A percentile compares a stretch with the other conserved stretches of the same genome.
Evolutionary conservation across 2,113 vertebrate species (phyloP).

Genomic region (Hyperoodon ampullatus): DNA sequence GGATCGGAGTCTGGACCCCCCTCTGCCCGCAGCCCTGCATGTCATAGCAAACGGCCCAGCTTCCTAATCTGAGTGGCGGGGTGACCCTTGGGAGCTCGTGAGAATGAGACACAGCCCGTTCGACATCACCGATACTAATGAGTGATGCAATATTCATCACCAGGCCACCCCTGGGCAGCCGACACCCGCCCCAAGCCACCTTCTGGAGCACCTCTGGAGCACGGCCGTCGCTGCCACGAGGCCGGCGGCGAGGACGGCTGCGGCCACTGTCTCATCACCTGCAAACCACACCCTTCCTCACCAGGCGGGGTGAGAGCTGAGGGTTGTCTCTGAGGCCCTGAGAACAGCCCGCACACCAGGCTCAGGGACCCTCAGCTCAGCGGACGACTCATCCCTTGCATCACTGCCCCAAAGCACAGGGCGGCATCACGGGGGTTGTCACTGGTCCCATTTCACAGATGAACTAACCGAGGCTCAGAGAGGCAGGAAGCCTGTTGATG

Average conservation of each 20-base stretch:
- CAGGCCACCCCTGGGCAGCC: rapidly evolving
- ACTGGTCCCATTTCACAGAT: not conserved
- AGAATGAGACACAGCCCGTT: not conserved
- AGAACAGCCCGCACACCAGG: not conserved
- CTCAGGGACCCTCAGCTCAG: not conserved
- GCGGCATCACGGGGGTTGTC: not conserved
- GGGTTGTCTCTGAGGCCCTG: not conserved
- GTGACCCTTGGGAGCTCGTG: too few species aligned
- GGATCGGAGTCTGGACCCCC: not conserved
- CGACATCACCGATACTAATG: not conserved
- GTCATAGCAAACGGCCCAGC: not conserved
- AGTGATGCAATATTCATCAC: rapidly evolving
- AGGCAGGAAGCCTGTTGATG: not conserved
- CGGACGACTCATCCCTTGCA: too few species aligned
- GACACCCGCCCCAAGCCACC: rapidly evolving
- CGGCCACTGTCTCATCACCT: not conserved
- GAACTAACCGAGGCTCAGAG: not conserved
- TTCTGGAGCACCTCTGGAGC: not conserved
- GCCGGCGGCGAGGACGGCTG: rapidly evolving
- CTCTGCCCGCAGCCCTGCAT: not conserved
- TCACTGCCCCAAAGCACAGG: too few species aligned
- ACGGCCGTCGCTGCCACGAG: rapidly evolving
- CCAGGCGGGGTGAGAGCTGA: rapidly evolving
- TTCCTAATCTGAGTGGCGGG: not conserved
- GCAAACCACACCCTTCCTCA: not conserved